A percentile compares a stretch with the other conserved stretches of the same genome.
phyloP scores from a whole-genome alignment of 2,113 vertebrate genomes.

The Myotis brandtii region DNA sequence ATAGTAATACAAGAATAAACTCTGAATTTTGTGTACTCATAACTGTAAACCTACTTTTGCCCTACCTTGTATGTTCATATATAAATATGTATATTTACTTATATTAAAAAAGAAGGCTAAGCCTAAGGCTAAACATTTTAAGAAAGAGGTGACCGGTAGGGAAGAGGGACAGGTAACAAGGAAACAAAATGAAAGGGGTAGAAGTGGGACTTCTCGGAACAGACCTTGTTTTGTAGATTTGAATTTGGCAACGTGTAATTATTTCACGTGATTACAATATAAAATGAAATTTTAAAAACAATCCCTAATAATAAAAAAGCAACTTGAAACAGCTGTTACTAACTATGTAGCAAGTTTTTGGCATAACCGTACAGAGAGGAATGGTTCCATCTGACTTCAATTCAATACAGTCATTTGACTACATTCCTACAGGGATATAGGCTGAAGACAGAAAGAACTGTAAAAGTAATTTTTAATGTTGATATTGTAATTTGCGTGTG shows the following conservation, averaged over 20 bases:
- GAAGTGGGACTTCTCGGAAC: not conserved
- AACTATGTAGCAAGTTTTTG: conserved; percentile 11
- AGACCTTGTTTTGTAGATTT: conserved; percentile 25
- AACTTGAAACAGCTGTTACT: conserved; percentile 40
- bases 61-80: too few species aligned
- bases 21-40: too few species aligned
- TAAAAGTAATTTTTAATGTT: conserved; percentile 28
- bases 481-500: conserved; percentile 33
- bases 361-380: conserved; percentile 26
- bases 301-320: conserved; percentile 17
- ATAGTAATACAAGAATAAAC: too few species aligned
- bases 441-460: conserved; percentile 31
- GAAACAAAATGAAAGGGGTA: not conserved
- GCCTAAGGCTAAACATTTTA: not conserved
- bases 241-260: conserved; percentile 28
- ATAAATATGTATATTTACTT: not conserved
- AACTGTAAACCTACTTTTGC: too few species aligned
- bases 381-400: conserved; percentile 38
- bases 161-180: not conserved
- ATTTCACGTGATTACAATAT: conserved; percentile 36
- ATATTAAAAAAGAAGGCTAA: conserved; percentile 6
- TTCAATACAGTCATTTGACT: conserved; percentile 47
- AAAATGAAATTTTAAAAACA: conserved; percentile 50
- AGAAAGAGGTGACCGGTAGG: not conserved
- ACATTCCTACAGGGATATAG: conserved; percentile 45